Conservation (phyloP, 1,140 invertebrate species). For the Eueides isabella region DNA sequence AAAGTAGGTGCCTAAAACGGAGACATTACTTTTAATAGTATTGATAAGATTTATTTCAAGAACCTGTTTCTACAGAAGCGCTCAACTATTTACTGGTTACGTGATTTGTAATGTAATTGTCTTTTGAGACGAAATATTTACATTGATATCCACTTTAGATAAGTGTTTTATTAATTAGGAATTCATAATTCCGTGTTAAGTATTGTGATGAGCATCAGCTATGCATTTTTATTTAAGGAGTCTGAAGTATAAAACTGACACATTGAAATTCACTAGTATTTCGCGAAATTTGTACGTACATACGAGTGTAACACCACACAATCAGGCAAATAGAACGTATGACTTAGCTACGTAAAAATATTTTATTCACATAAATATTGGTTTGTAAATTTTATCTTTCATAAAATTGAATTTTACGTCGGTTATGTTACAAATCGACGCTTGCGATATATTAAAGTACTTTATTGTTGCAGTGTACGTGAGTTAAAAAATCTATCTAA, state of each 20-base stretch:
- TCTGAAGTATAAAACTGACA: background rate
- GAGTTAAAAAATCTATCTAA: slow-evolving; percentile 64
- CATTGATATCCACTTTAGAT: slow-evolving; percentile 54
- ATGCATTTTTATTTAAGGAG: slow-evolving; percentile 18
- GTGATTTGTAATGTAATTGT: slow-evolving; percentile 55
- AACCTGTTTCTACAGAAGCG: slow-evolving; percentile 44
- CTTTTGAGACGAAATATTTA: slow-evolving; percentile 46
- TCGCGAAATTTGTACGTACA: background rate
- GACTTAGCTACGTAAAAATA: background rate
- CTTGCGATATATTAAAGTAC: slow-evolving; percentile 48
- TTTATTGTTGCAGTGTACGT: slow-evolving; percentile 62
- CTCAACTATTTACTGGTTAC: slow-evolving; percentile 45
- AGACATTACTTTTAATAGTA: slow-evolving; percentile 50
- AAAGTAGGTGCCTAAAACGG: slow-evolving; percentile 52
- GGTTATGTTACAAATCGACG: slow-evolving; percentile 68
- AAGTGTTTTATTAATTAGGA: slow-evolving; percentile 55
- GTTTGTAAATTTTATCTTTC: slow-evolving; percentile 65
- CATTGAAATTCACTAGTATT: background rate
- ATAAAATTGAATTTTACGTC: slow-evolving; percentile 61
- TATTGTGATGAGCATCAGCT: slow-evolving; percentile 42
- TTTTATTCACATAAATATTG: slow-evolving; percentile 49
- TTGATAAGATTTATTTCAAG: slow-evolving; percentile 48
- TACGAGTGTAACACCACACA: background rate
- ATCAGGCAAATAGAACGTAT: background rate
- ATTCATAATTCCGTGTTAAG: slow-evolving; percentile 50